These are phyloP conservation scores for Ligdia adustata DNA, from an alignment of 2,888 invertebrate species.

Conservation along the genomic window DNA sequence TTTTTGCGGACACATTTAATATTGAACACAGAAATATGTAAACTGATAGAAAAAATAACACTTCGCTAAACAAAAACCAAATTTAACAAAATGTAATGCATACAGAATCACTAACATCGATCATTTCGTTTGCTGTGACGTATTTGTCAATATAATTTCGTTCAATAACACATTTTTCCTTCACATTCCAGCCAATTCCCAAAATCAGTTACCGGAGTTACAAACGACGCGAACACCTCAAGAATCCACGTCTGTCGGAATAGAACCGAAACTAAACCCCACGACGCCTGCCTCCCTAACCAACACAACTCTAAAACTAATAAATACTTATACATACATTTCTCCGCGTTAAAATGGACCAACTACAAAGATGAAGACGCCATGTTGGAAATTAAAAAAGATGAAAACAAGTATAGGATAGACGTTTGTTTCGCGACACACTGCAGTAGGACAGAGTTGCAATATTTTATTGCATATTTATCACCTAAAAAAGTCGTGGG, in stretches of 20 bases:
- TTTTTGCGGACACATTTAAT: too few species aligned
- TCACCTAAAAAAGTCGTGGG: not conserved
- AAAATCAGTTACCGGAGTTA: not conserved
- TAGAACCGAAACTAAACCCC: not conserved
- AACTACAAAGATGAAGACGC: not conserved
- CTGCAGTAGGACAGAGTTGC: not conserved
- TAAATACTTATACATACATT: not conserved
- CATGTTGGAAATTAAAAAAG: not conserved
- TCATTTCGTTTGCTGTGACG: too few species aligned
- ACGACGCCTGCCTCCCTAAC: not conserved
- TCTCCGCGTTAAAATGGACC: not conserved
- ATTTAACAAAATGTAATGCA: too few species aligned
- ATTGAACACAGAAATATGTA: too few species aligned
- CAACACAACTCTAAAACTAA: not conserved
- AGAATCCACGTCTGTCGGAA: not conserved
- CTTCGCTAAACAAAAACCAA: too few species aligned
- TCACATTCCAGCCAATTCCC: not conserved
- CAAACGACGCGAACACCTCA: not conserved
- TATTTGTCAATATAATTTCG: too few species aligned
- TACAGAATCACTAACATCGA: too few species aligned
- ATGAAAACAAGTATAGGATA: not conserved
- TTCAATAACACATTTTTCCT: too few species aligned
- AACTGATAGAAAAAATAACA: too few species aligned
- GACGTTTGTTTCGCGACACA: not conserved
- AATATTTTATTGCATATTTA: not conserved